Base-by-base conservation (phyloP, 2,797 vertebrate genomes). In the Oryzias dopingdopingensis region DNA sequence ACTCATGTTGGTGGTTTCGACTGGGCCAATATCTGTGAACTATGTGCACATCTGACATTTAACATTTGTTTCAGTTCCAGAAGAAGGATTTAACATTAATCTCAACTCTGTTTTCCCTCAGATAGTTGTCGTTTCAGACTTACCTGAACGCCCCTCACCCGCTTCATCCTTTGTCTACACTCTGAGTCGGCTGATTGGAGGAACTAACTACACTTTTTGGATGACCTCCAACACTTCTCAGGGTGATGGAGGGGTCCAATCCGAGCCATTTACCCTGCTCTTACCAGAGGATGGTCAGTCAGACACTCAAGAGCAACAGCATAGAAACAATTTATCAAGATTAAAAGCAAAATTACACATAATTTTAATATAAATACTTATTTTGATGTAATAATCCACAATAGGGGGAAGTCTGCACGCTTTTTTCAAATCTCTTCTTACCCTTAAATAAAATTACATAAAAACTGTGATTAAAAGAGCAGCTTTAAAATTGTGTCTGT, bases 241-340 rank as follows among this genome's bases (percentile, higher is more conserved):
- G 81, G 96, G 96, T 81, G 92, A 97, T 59, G 96, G 95, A 82
- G 93, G 94, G 67, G 91, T 96, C 89, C 89, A 74, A 76, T 96
- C 95, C 76, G 72, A 92, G 44, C 76, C 88, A 70, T 74, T 96
- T 75, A 87, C 89, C 0, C 70, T 98, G 32, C 76, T 91, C 52
- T 93, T 95, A 70, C 93, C 93, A 58, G 93, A 95, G 80, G 94
- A 95, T 55, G 94, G 97, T 99, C 93, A 93, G 95, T 92, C 75
- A 79, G 59, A 81, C 46, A 59, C 62, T 73, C 79, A 67, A 37
- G 52, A 32, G 41, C 20, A 71, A 48, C 48, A 18, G 48, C 44
- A 55, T 18, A 56, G 10, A 60, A 47, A 20, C 14, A 26, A 23
- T 24, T 43, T 45, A 32, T 59, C 50, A 3, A 50, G 13, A 70